Base-by-base conservation (phyloP, 2,888 invertebrate species). In the Tenthredo notha region DNA sequence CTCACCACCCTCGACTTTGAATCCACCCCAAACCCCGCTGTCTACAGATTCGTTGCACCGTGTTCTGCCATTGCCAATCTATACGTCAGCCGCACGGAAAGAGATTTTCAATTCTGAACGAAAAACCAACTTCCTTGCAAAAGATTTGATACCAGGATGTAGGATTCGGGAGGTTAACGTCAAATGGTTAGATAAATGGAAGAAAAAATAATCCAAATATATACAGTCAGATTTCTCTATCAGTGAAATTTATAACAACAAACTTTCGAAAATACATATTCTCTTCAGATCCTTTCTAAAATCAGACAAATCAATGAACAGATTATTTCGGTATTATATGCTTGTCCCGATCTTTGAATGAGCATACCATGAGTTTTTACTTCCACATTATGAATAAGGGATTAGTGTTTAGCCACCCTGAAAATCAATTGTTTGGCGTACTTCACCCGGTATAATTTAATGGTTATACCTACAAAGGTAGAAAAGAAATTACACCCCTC, bases 1-100 rank as follows among this genome's bases (percentile, higher is more conserved):
- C 70, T 67, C 83, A 40, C 83, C 83, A 83, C 83, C 83, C 83
- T 83, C 83, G 70, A 83, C 83, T 83, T 83, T 37, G 83, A 83
- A 67, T 83, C 54, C 47, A 10, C 83, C 83, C 83, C 83, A 67
- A 83, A 83, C 83, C 67, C 47, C 67, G 67, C 50, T 70, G 83
- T 83, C 83, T 83, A 47, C 70, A 70, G 43, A 67, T 83, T 83
- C 67, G 83, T 47, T 83, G 83, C 83, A 83, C 83, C 83, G 83
- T 83, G 83, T 83, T 47, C 67, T 40, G 54, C 77, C 77, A 54
- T 77, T 33, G 47, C 77, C 77, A 54, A 77, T 74, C 72, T 74
- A 74, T 77, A 77, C 77, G 77, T 50, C 77, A 54, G 77, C 54
- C 77, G 77, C 25, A 29, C 67, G 37, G 74, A 54, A 77, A 10